These are phyloP conservation scores for Penaeus vannamei DNA, from an alignment of 1,140 invertebrate genomes.

Conservation along the genomic window DNA sequence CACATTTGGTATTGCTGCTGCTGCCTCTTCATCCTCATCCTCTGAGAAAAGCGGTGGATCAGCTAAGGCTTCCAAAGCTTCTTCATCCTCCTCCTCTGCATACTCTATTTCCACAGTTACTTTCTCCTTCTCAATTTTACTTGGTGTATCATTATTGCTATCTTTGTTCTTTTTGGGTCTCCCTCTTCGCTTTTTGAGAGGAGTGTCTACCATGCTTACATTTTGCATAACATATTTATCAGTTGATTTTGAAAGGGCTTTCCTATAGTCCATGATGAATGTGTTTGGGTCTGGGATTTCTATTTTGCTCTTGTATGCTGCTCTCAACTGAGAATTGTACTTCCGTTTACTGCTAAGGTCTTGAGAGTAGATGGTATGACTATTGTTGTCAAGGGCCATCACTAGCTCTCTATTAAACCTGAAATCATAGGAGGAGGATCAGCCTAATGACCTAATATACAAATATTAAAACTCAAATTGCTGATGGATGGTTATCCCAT, in stretches of 20 bases:
- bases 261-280: constrained; percentile 48
- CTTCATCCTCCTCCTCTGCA: constrained; percentile 35
- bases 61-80: constrained; percentile 23
- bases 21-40: constrained; percentile 49
- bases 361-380: background rate
- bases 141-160: background rate
- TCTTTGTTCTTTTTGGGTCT: constrained; percentile 45
- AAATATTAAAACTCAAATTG: too few species aligned
- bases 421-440: background rate
- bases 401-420: constrained; percentile 55
- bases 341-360: background rate
- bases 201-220: background rate
- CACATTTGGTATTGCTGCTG: constrained; percentile 35
- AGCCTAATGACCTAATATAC: too few species aligned
- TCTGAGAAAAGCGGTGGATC: constrained; percentile 53
- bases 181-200: constrained; percentile 33
- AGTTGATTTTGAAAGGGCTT: constrained; percentile 20
- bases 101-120: background rate
- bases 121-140: background rate
- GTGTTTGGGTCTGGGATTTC: constrained; percentile 48
- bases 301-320: constrained; percentile 44
- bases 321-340: constrained; percentile 36
- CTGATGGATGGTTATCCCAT: too few species aligned
- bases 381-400: constrained; percentile 42
- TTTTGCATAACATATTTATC: constrained; percentile 60